A percentile compares a stretch with the other conserved stretches of the same genome.
Conservation (phyloP, 2,113 vertebrate species). For the Misgurnus mizolepis region DNA sequence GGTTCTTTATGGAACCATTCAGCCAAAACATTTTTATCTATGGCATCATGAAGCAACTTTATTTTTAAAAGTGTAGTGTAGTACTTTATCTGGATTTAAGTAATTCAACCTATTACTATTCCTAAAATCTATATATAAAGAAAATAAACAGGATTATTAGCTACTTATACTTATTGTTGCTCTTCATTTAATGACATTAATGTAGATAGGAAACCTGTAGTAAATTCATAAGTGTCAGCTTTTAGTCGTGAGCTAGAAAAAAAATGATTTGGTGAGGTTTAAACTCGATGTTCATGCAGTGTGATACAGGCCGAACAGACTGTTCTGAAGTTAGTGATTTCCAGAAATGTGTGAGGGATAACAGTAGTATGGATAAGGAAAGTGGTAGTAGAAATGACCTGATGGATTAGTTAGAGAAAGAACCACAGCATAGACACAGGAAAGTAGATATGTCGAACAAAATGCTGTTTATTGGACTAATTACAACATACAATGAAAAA, state of each 20-base stretch:
- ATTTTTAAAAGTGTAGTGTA: too few relatives aligned
- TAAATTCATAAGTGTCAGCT: slow-evolving; percentile 12
- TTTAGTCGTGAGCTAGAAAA: slow-evolving; percentile 27
- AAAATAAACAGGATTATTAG: too few relatives aligned
- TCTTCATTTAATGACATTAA: not conserved
- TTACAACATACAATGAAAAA: slow-evolving; percentile 84
- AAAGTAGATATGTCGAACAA: slow-evolving; percentile 80
- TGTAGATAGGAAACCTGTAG: slow-evolving; percentile 17
- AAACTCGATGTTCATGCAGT: slow-evolving; percentile 50
- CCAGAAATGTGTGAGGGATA: slow-evolving; percentile 24
- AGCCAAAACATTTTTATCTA: too few relatives aligned
- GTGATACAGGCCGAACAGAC: slow-evolving; percentile 23
- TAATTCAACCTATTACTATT: too few relatives aligned
- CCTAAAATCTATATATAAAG: too few relatives aligned
- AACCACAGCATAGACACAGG: slow-evolving; percentile 79
- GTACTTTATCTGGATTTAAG: too few relatives aligned
- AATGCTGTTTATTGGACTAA: slow-evolving; percentile 89
- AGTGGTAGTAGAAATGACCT: slow-evolving; percentile 32
- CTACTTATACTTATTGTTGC: too few relatives aligned
- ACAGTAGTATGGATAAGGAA: slow-evolving; percentile 3
- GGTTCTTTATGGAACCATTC: too few relatives aligned
- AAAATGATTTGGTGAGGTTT: slow-evolving; percentile 30
- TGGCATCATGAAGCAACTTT: too few relatives aligned
- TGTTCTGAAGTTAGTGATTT: slow-evolving; percentile 45
- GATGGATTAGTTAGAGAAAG: slow-evolving; percentile 70